Evolutionary conservation across 2,888 invertebrate species (phyloP).

Genomic region (Agrochola lota): DNA sequence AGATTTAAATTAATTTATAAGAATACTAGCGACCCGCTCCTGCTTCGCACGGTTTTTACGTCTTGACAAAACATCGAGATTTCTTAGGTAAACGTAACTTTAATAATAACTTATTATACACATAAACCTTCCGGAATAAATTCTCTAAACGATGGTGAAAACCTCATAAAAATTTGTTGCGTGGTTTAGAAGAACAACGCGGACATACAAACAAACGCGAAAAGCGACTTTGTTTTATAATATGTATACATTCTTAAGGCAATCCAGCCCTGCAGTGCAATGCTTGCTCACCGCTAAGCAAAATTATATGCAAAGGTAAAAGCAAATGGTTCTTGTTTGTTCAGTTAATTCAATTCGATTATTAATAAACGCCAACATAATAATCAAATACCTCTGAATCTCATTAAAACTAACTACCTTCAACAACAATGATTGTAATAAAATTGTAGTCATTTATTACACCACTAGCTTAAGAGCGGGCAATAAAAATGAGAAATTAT

Average conservation of each 20-base stretch:
- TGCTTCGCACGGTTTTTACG: too few relatives aligned
- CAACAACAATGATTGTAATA: conserved; percentile 63
- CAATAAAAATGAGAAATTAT: conserved; percentile 91
- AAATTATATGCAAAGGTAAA: background rate
- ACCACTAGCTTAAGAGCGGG: conserved; percentile 78
- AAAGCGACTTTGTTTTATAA: too few relatives aligned
- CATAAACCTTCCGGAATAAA: too few relatives aligned
- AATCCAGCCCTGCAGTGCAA: background rate
- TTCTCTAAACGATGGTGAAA: too few relatives aligned
- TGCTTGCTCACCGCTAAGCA: too few relatives aligned
- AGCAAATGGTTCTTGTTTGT: background rate
- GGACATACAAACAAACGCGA: too few relatives aligned
- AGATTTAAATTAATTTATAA: background rate
- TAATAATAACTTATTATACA: too few relatives aligned
- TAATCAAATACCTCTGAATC: conserved; percentile 22
- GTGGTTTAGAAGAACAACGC: too few relatives aligned
- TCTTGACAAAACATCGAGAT: too few relatives aligned
- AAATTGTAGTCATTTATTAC: conserved; percentile 82
- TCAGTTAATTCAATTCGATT: background rate
- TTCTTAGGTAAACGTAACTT: too few relatives aligned
- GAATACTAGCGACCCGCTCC: too few relatives aligned
- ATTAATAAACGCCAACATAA: background rate
- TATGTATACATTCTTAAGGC: background rate
- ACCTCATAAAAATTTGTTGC: too few relatives aligned
- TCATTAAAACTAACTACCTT: conserved; percentile 33